These are phyloP conservation scores for Drosophila kanekoi DNA, from an alignment of 2,888 invertebrate genomes.

Conservation along the genomic window DNA sequence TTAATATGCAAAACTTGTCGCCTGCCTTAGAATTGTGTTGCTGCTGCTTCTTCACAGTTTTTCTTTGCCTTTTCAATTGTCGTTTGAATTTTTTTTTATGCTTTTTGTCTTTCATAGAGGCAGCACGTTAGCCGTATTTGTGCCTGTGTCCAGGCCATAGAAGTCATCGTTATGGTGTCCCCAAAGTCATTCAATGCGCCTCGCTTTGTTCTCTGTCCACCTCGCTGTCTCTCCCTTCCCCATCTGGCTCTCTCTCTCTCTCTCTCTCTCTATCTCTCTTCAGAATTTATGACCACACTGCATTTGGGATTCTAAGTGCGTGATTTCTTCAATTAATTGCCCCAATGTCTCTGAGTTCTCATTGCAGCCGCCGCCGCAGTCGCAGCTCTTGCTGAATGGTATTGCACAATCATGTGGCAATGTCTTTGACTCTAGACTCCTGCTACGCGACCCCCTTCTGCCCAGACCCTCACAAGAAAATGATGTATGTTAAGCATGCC, in stretches of 20 bases:
- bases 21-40: conserved; percentile 37
- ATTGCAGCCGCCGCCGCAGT: conserved; percentile 48
- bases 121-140: conserved; percentile 64
- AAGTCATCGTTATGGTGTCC: conserved; percentile 54
- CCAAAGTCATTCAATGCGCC: conserved; percentile 46
- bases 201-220: conserved; percentile 31
- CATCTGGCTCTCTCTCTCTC: neutral
- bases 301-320: conserved; percentile 66
- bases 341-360: conserved; percentile 40
- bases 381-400: conserved; percentile 36
- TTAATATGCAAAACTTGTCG: conserved; percentile 70
- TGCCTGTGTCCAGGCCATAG: conserved; percentile 46
- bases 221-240: neutral
- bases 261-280: conserved; percentile 1
- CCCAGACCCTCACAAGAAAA: conserved; percentile 11
- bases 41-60: conserved; percentile 8
- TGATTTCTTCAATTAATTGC: conserved; percentile 79
- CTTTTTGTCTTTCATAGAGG: conserved; percentile 47
- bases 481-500: conserved; percentile 38
- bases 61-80: conserved; percentile 2
- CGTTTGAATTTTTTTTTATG: conserved; percentile 10
- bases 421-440: conserved; percentile 14
- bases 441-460: neutral
- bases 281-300: conserved; percentile 48
- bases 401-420: conserved; percentile 63